Evolutionary conservation across 2,797 vertebrate species (phyloP), one percentile per base, ranked within the genome.

Genomic region (Syngnathus rostellatus): DNA sequence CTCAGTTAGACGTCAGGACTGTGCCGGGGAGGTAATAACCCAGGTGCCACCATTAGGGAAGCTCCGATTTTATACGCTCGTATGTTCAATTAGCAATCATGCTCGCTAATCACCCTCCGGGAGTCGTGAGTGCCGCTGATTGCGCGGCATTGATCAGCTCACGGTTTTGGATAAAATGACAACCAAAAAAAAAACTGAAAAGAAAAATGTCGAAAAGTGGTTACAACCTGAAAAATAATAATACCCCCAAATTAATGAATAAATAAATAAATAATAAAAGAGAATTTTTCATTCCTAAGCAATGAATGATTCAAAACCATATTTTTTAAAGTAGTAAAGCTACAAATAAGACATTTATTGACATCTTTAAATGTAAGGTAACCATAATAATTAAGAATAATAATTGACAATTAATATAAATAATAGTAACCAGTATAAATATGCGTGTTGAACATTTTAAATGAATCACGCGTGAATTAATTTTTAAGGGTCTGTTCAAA

Each of bases 401-500:
- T 78, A 84, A 85, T 86, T 86, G 92, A 93, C 90, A 94, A 89
- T 77, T 88, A 89, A 89, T 91, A 91, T 64, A 81, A 87, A 90
- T 63, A 73, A 77, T 82, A 66, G 66, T 77, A 85, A 87, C 41
- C 79, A 87, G 81, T 87, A 86, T 83, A 87, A 86, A 88, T 88
- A 87, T 81, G 70, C 81, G 74, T 75, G 71, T 83, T 78, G 67
- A 79, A 61, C 39, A 43, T 41, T 81, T 48, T 74, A 86, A 69
- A 77, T 73, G 78, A 79, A 77, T 77, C 69, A 80, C 75, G 70
- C 67, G 55, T 68, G 6, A 41, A 62, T 43, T 23, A 3, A 8
- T 45, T 62, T 31, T 7, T 37, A 57, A 57, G 11, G 25, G 25
- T 31, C 11, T 37, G 54, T 21, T 54, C 51, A 23, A 23, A 54